phyloP scores from a whole-genome alignment of 2,888 invertebrate species.

The Tenthredo notha region DNA sequence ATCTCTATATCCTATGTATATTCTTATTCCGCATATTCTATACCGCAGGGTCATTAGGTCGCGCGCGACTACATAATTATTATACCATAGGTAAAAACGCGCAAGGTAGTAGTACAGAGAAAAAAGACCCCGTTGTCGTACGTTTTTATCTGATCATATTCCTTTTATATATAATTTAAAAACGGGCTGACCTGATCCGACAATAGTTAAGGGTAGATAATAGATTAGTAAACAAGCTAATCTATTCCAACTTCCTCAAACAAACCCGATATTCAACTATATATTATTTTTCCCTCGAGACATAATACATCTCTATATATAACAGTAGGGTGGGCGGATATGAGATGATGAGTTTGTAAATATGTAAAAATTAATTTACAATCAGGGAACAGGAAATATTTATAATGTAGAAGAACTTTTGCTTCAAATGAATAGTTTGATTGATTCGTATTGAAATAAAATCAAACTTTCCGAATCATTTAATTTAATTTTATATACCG shows the following conservation, averaged over 20 bases:
- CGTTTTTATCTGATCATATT: conserved; percentile 43
- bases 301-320: background rate
- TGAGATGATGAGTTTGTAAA: background rate
- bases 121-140: background rate
- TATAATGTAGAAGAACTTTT: background rate
- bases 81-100: background rate
- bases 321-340: background rate
- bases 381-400: background rate
- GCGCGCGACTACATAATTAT: background rate
- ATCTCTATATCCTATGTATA: background rate
- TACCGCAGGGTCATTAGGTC: conserved; percentile 42
- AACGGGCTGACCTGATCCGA: background rate
- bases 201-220: conserved; percentile 20
- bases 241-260: conserved; percentile 11
- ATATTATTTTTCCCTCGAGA: background rate
- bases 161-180: background rate
- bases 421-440: background rate
- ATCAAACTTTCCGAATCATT: too few species aligned
- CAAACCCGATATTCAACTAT: background rate
- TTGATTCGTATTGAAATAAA: too few species aligned
- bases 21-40: background rate
- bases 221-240: conserved; percentile 44
- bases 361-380: conserved; percentile 9
- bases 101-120: conserved; percentile 11
- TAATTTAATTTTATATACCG: too few species aligned